These are phyloP conservation scores for Acleris sparsana DNA, from an alignment of 2,888 invertebrate genomes.

Conservation along the genomic window DNA sequence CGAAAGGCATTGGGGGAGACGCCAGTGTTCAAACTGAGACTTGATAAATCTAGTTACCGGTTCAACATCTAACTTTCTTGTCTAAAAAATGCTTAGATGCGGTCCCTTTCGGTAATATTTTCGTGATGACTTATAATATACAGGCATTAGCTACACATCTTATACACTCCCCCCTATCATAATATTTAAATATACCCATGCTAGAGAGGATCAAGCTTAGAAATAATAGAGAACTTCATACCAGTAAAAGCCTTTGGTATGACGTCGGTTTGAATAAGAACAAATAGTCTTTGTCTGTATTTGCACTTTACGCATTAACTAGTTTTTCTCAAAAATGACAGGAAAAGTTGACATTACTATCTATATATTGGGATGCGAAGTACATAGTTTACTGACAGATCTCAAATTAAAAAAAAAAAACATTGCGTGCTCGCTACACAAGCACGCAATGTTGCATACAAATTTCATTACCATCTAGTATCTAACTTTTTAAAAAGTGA, in stretches of 20 bases:
- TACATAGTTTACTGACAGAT: no score
- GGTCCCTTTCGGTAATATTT: not conserved
- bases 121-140: not conserved
- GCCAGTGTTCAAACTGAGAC: not conserved
- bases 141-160: not conserved
- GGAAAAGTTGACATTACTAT: no score
- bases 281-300: conserved; percentile 10
- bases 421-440: no score
- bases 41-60: not conserved
- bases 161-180: not conserved
- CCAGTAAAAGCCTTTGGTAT: conserved; percentile 13
- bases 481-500: no score
- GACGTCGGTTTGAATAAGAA: conserved; percentile 14
- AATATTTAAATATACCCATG: not conserved
- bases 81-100: no score
- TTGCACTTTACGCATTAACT: not conserved
- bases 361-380: no score
- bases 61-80: no score
- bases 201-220: not conserved
- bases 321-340: no score
- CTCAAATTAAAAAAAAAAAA: no score
- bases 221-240: conserved; percentile 6
- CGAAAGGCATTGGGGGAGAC: not conserved
- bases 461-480: no score
- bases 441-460: no score